Evolutionary conservation across 2,888 invertebrate species (phyloP).

Genomic region (Scaptomyza tumidula): DNA sequence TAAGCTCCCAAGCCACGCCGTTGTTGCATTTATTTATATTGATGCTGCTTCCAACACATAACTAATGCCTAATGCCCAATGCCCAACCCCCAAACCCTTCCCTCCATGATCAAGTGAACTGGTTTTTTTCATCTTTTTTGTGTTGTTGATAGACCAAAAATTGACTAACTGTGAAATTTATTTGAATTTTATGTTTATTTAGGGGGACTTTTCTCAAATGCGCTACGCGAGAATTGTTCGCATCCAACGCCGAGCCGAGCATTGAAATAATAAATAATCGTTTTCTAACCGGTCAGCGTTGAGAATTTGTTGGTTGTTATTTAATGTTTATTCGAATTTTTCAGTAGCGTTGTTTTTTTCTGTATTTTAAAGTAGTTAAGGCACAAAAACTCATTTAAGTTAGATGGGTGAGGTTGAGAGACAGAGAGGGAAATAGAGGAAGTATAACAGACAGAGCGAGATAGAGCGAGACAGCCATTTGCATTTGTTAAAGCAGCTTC

Average conservation of each 20-base stretch:
- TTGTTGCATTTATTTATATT: slow-evolving; percentile 53
- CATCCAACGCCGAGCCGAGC: slow-evolving; percentile 7
- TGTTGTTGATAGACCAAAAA: slow-evolving; percentile 17
- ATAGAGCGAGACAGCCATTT: too few species aligned
- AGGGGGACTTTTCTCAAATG: slow-evolving; percentile 12
- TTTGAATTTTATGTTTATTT: slow-evolving; percentile 26
- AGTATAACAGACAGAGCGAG: too few species aligned
- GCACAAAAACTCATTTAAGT: not conserved
- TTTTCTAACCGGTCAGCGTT: not conserved
- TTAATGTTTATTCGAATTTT: not conserved
- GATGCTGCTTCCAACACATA: too few species aligned
- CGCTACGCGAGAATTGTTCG: slow-evolving; percentile 28
- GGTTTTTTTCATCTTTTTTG: slow-evolving; percentile 23
- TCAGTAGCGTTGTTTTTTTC: not conserved
- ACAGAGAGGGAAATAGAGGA: too few species aligned
- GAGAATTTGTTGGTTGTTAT: not conserved
- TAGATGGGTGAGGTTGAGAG: too few species aligned
- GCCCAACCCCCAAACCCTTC: not conserved
- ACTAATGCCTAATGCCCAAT: not conserved
- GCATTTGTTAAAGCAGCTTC: too few species aligned
- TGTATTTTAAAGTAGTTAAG: not conserved
- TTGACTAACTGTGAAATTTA: slow-evolving; percentile 10
- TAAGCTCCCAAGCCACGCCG: slow-evolving; percentile 19
- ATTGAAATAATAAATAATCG: not conserved
- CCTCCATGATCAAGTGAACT: slow-evolving; percentile 12